Evolutionary conservation across 2,797 vertebrate species (phyloP), one percentile per base, ranked within the genome.

Genomic region (Pangasius djambal): DNA sequence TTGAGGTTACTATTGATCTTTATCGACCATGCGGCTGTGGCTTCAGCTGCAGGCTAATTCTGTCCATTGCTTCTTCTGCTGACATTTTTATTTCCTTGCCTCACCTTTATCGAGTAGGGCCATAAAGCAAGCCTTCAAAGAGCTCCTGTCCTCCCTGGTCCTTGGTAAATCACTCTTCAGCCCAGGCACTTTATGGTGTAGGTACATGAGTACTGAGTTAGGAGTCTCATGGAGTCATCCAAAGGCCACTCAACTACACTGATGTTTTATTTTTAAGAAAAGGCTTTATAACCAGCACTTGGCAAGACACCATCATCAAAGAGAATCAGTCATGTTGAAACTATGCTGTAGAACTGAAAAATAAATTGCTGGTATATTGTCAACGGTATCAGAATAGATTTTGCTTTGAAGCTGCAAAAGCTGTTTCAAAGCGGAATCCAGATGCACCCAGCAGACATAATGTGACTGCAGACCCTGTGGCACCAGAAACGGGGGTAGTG

Each of bases 1-100:
- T 92, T 89, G 85, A 92, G 89, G 92, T 85, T 85, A 9, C 31
- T 93, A 96, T 96, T 89, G 95, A 96, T 95, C 88, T 40, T 31
- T 87, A 92, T 91, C 78, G 91, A 93, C 82, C 78, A 40, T 79
- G 84, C 79, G 61, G 59, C 86, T 85, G 88, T 52, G 87, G 92
- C 88, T 92, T 90, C 89, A 91, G 93, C 93, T 93, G 92, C 72
- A 77, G 90, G 92, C 91, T 91, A 92, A 94, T 92, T 93, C 92
- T 88, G 69, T 86, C 87, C 31, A 69, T 91, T 85, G 89, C 57
- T 92, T 93, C 89, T 89, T 89, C 93, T 18, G 84, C 83, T 93
- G 93, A 93, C 92, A 93, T 94, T 93, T 94, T 93, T 91, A 94
- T 93, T 90, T 90, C 84, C n/a, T 55, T 83, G 86, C 90, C 78